Conservation (phyloP, 2,797 vertebrate genomes). For the Toxotes lorentzi region DNA sequence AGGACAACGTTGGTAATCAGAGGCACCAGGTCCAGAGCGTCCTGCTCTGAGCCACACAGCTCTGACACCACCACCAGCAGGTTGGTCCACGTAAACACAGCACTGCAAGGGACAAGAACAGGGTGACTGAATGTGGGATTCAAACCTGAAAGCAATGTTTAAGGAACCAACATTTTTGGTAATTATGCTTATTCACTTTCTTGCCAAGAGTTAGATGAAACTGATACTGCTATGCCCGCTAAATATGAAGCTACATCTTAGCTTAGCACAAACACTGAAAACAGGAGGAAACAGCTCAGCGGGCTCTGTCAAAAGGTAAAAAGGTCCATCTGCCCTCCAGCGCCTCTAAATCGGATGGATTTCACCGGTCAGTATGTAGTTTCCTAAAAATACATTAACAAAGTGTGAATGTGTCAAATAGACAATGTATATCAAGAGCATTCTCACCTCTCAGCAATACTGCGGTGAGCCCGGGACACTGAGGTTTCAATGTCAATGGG, state of each 20-base stretch:
- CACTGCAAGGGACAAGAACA: slow-evolving; percentile 78
- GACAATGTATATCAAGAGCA: neutral
- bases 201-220: neutral
- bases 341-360: neutral
- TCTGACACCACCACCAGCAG: slow-evolving; percentile 98
- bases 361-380: neutral
- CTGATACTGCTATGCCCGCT: no score
- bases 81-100: slow-evolving; percentile 99
- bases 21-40: slow-evolving; percentile 96
- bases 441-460: slow-evolving; percentile 96
- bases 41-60: slow-evolving; percentile 97
- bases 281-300: no score
- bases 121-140: neutral
- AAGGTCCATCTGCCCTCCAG: no score
- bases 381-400: neutral
- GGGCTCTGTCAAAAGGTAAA: no score
- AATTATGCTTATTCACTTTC: neutral
- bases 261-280: no score
- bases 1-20: slow-evolving; percentile 97
- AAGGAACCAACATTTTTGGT: neutral
- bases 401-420: neutral
- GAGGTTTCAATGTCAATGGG: slow-evolving; percentile 98
- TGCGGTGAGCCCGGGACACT: slow-evolving; percentile 93
- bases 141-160: neutral
- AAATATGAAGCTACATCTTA: no score